Base-by-base conservation (phyloP, 2,113 vertebrate species). In the Melierax canorus region DNA sequence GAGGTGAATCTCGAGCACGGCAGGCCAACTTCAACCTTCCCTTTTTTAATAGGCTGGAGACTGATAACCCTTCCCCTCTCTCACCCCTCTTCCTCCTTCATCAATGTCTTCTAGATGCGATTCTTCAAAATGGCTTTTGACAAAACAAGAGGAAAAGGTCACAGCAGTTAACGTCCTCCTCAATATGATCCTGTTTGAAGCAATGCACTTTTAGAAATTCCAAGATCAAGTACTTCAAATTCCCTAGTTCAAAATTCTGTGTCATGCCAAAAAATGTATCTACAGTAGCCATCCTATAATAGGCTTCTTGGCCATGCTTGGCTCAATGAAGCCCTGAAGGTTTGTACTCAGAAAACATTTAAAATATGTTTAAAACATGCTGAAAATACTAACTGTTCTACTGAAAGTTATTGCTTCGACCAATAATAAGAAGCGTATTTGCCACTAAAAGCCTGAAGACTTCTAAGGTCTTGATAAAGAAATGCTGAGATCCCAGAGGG, bases 61-160 rank as follows among this genome's bases (percentile, higher is more conserved):
- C 90, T 7, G 17, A 79, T 51, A 73, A 66, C 27, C 38, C 60
- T 64, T 41, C 89, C 71, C 85, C 63, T 74, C 59, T 84, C 72
- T 66, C 45, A 67, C 15, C 73, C 85, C 58, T 56, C 67, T 81
- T 88, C 73, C 45, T 88, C 85, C 73, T 88, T 88, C n/a, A 93
- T 92, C 96, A 89, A 21, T 45, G 71, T 96, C 89, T 66, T 71
- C 81, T 46, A 91, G 85, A 88, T 88, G 78, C 39, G 4, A 88
- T 64, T 81, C 93, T 96, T 94, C 94, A 62, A 62, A 94, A 90
- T 38, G 79, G 86, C 87, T 96, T 97, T 86, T 88, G 94, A 97
- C 85, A 82, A 51, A 50, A 80, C 62, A 84, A 51, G 90, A 97
- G 75, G 92, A 92, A 96, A 95, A 97, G 96, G 96, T 97, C 97